Base-by-base conservation (phyloP, 2,888 invertebrate species). In the Phania funesta region DNA sequence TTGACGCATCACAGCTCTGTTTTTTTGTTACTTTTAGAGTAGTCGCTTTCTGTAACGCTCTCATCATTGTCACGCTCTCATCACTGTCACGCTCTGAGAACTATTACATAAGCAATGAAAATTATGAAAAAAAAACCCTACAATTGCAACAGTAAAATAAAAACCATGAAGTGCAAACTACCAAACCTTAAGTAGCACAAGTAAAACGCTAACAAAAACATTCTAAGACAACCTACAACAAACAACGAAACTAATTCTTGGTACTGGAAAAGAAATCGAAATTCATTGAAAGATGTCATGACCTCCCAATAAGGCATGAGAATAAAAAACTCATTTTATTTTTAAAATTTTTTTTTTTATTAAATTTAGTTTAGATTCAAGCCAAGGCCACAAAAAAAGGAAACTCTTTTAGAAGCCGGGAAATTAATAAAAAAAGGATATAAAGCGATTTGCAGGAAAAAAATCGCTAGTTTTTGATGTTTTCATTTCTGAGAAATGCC, bases 231-330 rank as follows among this genome's bases (percentile, higher is more conserved):
- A 44, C n/a, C n/a, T n/a, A n/a, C n/a, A n/a, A n/a, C 35, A 20
- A 50, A 41, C 20, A 26, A 46, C 18, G 20, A 8, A 64, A 71
- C n/a, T 0, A 32, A 46, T 52, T 60, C 26, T 54, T 18, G 16
- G 32, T 60, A 52, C 29, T 32, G 2, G 5, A 46, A 64, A 11
- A 46, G 54, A 56, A 56, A 65, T 50, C 24, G 18, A 60, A 58
- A 79, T 73, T 73, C 78, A 79, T 79, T 79, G 71, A 79, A 50
- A 3, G 58, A 38, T 41, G 18, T 35, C 54, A 54, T 80, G 80
- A 80, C 74, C 80, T 68, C 75, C 67, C 62, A 75, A 44, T 41
- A 58, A 64, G 73, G 13, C 20, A 16, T 75, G 75, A 44, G 54
- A 75, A 64, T 35, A 48, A 64, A 78, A 24, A n/a, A n/a, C 4